phyloP scores from a whole-genome alignment of 2,113 vertebrate genomes.

The Leptobrachium ailaonicum region DNA sequence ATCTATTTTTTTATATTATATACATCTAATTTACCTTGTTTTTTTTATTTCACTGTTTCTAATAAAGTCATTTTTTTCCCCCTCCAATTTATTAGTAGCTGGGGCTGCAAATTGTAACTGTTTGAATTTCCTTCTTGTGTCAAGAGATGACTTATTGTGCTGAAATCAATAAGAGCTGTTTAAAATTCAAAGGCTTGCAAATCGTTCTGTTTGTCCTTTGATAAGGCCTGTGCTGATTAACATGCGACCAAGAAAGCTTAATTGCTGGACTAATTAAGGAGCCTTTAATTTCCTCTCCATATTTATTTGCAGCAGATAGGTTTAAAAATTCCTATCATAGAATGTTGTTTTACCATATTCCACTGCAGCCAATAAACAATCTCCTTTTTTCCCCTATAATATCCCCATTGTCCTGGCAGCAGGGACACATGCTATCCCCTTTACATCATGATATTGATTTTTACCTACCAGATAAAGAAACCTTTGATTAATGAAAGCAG shows the following conservation, averaged over 20 bases:
- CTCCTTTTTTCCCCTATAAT: neutral
- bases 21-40: constrained; percentile 26
- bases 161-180: constrained; percentile 81
- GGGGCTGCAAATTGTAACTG: constrained; percentile 71
- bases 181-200: constrained; percentile 85
- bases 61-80: constrained; percentile 50
- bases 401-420: neutral
- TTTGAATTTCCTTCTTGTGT: constrained; percentile 73
- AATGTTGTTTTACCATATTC: constrained; percentile 21
- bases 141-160: constrained; percentile 72
- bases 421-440: constrained; percentile 14
- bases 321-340: constrained; percentile 44
- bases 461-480: constrained; percentile 23
- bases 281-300: constrained; percentile 84
- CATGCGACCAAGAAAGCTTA: constrained; percentile 83
- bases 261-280: constrained; percentile 85
- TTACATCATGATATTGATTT: constrained; percentile 38
- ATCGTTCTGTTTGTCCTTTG: constrained; percentile 86
- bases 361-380: constrained; percentile 37
- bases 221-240: constrained; percentile 82
- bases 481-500: constrained; percentile 21
- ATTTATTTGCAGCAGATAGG: constrained; percentile 73
- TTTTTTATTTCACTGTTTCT: constrained; percentile 37
- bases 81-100: constrained; percentile 63
- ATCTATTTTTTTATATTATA: neutral